Base-by-base conservation (phyloP, 2,888 invertebrate species). In the Neoaliturus tenellus region DNA sequence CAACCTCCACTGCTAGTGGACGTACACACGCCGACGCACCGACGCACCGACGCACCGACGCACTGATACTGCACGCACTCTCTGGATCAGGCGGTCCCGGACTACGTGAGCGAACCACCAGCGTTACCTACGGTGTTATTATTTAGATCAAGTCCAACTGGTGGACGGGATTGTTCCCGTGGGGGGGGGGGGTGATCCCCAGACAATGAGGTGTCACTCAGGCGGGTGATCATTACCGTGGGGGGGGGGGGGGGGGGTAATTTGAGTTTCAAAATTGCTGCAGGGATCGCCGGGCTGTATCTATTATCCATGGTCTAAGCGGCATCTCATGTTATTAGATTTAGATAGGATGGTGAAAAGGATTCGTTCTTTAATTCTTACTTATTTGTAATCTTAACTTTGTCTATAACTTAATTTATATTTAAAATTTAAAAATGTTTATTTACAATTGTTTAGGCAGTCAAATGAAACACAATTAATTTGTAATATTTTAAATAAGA, bases 201-300 rank as follows among this genome's bases (percentile, higher is more conserved):
- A 51, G 31, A 62, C 62, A 62, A 62, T 62, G 62, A 62, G 62
- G 62, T 62, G 62, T 62, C 62, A 62, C 62, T 62, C 62, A 62
- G 62, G 28, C 62, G 28, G 28, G 14, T 3, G 62, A 62, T 62
- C 62, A 62, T 62, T 62, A 62, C 31, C 28, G 28, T 62, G 6
- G 51, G 62, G 28, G 14, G 62, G 28, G 28, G 62, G 62, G 28
- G 28, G 28, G 62, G 62, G 62, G 62, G 28, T 28, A 28, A 62
- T 28, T 62, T 28, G 28, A 31, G 62, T 62, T n/a, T 62, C 62
- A 62, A 62, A 55, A 62, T 62, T 62, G 62, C 62, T 62, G 28
- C 62, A 17, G 62, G 62, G 62, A 3, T 8, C 62, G 31, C 62
- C 28, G 62, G 62, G 28, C 62, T 31, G 62, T 62, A 28, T 62